Evolutionary conservation across 2,797 vertebrate genomes (phyloP), one percentile per base, ranked within the genome.

Genomic region (Morelia viridis): DNA sequence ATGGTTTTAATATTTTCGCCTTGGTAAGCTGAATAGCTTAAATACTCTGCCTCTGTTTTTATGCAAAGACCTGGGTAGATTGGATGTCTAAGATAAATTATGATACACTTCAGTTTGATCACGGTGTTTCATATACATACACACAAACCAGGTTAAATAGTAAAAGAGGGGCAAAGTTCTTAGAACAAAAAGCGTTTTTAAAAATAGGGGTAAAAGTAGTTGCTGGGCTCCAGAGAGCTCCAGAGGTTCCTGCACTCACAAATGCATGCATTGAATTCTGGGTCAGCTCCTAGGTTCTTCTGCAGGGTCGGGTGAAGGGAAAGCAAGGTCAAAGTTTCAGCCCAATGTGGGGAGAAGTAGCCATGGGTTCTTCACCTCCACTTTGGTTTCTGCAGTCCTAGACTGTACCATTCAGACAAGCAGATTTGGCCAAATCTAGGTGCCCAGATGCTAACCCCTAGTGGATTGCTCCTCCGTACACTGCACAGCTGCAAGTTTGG

Each of bases 21-120:
- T 76, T 84, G 96, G 97, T 97, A 97, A 98, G 98, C 97, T 97
- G 97, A 97, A 96, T 87, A 90, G 97, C 97, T 97, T 97, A 97
- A 97, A 96, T 24, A 2, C 95, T 92, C 95, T 92, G 96, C 95
- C 95, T 94, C 93, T 96, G 96, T 97, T 96, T 96, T 96, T 96
- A 94, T 97, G 94, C 96, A 94, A 91, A 95, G 56, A 94, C 57
- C 94, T 95, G 62, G 94, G 96, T 95, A 95, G 95, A 95, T 46
- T 56, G 0, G 5, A 94, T 92, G 92, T 92, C 89, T 87, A 94
- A 95, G 76, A 90, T 96, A 95, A 53, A 53, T 95, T 95, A 89
- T 1, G 91, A 93, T 95, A 93, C 95, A 91, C 95, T 95, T 53
- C 50, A 53, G 50, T 53, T 53, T 53, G 50, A 53, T 53, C 50